These are phyloP conservation scores for Tiliqua scincoides DNA, from an alignment of 2,113 vertebrate species.

Conservation along the genomic window DNA sequence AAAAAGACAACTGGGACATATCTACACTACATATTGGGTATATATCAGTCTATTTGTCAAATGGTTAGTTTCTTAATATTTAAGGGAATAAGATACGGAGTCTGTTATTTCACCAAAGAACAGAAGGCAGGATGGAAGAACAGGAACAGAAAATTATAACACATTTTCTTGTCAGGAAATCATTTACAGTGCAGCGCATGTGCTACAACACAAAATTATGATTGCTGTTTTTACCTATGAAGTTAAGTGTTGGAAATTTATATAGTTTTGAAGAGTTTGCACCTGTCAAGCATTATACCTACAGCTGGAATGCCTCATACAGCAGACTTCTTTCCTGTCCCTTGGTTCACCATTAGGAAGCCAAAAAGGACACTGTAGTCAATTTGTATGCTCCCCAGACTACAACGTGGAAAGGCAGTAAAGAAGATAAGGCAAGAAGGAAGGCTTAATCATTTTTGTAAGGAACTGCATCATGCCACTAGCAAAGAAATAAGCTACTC, in stretches of 20 bases:
- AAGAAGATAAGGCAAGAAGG: neutral
- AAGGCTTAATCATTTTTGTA: neutral
- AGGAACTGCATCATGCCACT: neutral
- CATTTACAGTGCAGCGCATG: neutral
- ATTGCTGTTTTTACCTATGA: neutral
- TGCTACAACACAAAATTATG: neutral
- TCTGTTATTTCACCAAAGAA: neutral
- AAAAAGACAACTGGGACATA: neutral
- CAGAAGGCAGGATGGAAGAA: neutral
- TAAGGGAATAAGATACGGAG: neutral
- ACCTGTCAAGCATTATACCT: neutral
- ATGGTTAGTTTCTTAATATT: neutral
- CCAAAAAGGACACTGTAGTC: neutral
- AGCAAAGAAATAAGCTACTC: neutral
- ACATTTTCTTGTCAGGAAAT: neutral
- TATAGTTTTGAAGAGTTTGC: neutral
- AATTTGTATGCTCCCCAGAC: neutral
- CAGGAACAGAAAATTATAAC: neutral
- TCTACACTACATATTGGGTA: neutral
- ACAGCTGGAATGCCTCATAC: neutral
- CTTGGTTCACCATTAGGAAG: neutral
- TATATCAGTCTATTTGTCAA: neutral
- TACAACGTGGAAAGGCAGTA: neutral
- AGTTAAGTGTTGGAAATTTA: neutral
- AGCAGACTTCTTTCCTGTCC: neutral